A percentile compares a stretch with the other conserved stretches of the same genome.
phyloP scores from a whole-genome alignment of 1,140 invertebrate genomes.

The Mactra quadrangularis region DNA sequence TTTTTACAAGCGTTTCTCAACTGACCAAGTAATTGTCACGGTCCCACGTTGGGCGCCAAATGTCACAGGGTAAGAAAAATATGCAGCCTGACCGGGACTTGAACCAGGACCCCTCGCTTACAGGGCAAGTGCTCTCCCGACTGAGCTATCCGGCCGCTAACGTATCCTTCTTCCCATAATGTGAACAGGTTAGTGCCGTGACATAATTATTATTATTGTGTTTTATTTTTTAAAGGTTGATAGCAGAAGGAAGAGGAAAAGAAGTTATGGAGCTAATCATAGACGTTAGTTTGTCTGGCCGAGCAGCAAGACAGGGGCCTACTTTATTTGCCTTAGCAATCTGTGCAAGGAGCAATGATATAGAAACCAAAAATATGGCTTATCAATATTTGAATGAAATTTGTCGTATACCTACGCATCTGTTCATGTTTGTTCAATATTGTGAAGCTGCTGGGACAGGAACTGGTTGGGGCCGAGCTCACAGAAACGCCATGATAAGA shows the following conservation, averaged over 20 bases:
- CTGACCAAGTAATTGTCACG: too few relatives aligned
- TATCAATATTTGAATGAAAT: constrained; percentile 74
- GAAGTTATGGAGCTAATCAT: constrained; percentile 77
- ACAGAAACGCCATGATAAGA: constrained; percentile 85
- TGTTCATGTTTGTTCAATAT: constrained; percentile 82
- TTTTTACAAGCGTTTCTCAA: too few relatives aligned
- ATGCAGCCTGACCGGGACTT: too few relatives aligned
- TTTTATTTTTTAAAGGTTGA: constrained; percentile 70
- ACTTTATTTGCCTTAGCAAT: constrained; percentile 81
- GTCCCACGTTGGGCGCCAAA: too few relatives aligned
- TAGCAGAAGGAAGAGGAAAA: constrained; percentile 74
- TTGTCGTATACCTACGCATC: constrained; percentile 83
- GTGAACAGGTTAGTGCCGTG: too few relatives aligned
- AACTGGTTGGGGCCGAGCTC: constrained; percentile 87
- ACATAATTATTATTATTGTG: too few relatives aligned
- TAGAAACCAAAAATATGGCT: constrained; percentile 69
- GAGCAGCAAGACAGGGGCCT: constrained; percentile 80
- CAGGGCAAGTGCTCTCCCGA: too few relatives aligned
- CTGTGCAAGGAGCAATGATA: constrained; percentile 75
- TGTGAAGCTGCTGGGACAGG: constrained; percentile 67
- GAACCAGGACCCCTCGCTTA: too few relatives aligned
- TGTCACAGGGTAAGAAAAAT: too few relatives aligned
- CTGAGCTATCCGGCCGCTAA: too few relatives aligned
- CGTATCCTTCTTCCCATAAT: too few relatives aligned
- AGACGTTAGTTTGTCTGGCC: constrained; percentile 77